These are phyloP conservation scores for Mimachlamys varia DNA, from an alignment of 2,888 invertebrate genomes.

Conservation along the genomic window DNA sequence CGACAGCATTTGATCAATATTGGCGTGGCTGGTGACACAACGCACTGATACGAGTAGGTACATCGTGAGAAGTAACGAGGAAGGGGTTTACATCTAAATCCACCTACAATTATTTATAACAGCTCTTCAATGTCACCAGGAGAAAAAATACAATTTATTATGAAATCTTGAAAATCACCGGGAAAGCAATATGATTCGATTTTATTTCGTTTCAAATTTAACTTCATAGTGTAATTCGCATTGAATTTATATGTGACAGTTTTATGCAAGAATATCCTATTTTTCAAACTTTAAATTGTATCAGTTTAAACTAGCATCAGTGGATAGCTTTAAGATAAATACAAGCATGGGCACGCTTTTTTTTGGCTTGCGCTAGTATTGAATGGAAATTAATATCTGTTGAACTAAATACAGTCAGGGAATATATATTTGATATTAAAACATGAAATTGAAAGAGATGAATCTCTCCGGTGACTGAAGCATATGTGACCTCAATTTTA, in stretches of 20 bases:
- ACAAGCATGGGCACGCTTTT: background rate
- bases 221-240: background rate
- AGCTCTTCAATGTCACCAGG: background rate
- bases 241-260: background rate
- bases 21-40: background rate
- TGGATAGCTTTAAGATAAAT: background rate
- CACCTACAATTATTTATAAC: background rate
- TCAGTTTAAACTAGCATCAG: background rate
- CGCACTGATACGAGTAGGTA: background rate
- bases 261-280: background rate
- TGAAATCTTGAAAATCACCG: conserved; percentile 4
- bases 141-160: background rate
- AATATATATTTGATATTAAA: too few relatives aligned
- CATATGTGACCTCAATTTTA: too few relatives aligned
- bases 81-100: background rate
- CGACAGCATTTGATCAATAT: too few relatives aligned
- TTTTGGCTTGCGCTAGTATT: background rate
- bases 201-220: background rate
- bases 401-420: too few relatives aligned
- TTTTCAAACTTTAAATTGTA: background rate
- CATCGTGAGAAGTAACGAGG: background rate
- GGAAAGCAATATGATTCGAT: background rate
- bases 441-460: too few relatives aligned
- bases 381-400: background rate
- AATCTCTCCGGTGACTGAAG: too few relatives aligned